Evolutionary conservation across 2,888 invertebrate species (phyloP), one percentile per base, ranked within the genome.

Genomic region (Ormyrus rosae): DNA sequence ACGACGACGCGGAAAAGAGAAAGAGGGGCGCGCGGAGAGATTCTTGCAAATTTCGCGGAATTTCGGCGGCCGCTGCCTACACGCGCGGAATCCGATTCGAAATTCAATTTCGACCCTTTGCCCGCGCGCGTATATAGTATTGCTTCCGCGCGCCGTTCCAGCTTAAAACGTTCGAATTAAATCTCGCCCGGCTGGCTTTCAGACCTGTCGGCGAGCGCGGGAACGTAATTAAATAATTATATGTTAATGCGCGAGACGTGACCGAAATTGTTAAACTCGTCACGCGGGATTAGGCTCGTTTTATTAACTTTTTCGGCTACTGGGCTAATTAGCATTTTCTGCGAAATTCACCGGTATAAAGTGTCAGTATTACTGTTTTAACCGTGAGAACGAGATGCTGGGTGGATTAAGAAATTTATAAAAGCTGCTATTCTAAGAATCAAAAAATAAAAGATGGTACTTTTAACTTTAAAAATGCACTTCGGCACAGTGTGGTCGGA

Each of bases 41-140:
- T 60, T 73, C 77, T 81, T 81, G 77, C 78, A 78, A 78, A 78
- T 81, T 78, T 78, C 46, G 78, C 51, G 63, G 78, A 78, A 81
- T 81, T 78, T 63, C 65, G 60, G 56, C 65, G 60, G 56, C 64
- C 53, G 58, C 51, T 65, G 68, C 72, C 63, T 50, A 53, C 56
- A 56, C 56, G 73, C 64, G 63, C 56, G 72, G 73, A 72, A 72
- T 81, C 68, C 74, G 63, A 81, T 78, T 81, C 69, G 78, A 81
- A 81, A 81, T 81, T 81, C 78, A 74, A 81, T 81, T 81, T 78
- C 64, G 73, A 64, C 69, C 75, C 70, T 71, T 60, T 65, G 45
- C 68, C 9, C 5, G 10, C 46, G 0, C 19, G 19, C 2, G 1
- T 19, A 19, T 19, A 19, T 19, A 1, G 1, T 19, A 19, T 19